Conservation (phyloP, 2,113 vertebrate genomes). For the Sitta europaea region DNA sequence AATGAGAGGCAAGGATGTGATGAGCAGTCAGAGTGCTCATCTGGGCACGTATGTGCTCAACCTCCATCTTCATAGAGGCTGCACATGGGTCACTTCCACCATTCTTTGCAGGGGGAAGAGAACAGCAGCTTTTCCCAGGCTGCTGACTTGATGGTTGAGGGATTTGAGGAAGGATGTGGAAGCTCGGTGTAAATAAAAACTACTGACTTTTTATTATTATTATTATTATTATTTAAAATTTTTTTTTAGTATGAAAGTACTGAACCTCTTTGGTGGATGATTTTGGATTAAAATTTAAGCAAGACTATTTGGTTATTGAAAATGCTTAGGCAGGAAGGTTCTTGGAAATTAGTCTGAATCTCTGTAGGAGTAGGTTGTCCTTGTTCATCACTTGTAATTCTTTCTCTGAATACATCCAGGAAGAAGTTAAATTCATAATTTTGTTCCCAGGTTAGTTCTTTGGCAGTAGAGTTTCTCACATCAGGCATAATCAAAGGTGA, state of each 20-base stretch:
- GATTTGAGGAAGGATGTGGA: neutral
- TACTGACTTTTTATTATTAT: neutral
- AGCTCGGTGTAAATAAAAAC: neutral
- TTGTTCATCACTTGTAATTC: neutral
- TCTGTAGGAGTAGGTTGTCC: neutral
- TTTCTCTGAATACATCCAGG: neutral
- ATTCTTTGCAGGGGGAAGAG: neutral
- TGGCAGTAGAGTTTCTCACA: neutral
- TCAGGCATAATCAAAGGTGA: neutral
- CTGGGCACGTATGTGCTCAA: accelerated
- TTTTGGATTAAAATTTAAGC: neutral
- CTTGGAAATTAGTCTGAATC: neutral
- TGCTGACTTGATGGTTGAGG: neutral
- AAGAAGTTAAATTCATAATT: neutral
- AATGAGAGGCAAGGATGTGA: neutral
- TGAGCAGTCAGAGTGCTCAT: neutral
- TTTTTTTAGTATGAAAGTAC: neutral
- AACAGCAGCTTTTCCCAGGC: neutral
- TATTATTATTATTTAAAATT: too few relatives aligned
- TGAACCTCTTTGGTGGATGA: neutral
- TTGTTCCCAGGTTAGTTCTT: neutral
- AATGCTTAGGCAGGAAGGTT: neutral
- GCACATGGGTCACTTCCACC: neutral
- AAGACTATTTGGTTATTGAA: neutral
- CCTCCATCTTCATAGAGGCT: neutral